phyloP scores from a whole-genome alignment of 2,797 vertebrate species.

The Poecilia picta region DNA sequence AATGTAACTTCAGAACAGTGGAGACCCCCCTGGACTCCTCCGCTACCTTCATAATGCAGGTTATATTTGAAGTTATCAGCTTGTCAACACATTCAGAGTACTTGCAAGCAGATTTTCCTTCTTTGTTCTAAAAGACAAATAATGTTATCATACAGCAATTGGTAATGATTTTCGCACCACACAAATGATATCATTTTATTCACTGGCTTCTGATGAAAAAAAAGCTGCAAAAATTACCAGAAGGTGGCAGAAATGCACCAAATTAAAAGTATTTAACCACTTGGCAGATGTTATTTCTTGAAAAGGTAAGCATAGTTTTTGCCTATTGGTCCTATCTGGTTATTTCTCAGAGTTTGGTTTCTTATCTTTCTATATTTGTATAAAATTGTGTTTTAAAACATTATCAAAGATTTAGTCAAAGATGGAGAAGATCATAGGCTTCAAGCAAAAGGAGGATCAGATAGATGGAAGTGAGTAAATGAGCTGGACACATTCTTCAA shows the following conservation, averaged over 20 bases:
- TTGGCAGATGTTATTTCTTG: neutral
- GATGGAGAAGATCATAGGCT: no score
- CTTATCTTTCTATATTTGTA: neutral
- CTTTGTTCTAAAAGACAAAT: neutral
- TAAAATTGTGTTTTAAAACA: neutral
- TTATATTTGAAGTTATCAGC: constrained; percentile 35
- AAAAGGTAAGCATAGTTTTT: neutral
- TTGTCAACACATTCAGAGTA: constrained; percentile 16
- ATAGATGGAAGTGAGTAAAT: no score
- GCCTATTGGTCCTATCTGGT: neutral
- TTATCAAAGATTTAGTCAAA: no score
- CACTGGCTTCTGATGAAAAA: neutral
- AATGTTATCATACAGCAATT: neutral
- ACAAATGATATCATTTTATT: neutral
- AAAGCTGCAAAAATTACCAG: neutral
- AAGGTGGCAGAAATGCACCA: neutral
- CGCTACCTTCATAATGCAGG: constrained; percentile 16
- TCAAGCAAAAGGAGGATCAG: no score
- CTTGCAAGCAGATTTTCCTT: neutral
- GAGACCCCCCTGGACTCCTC: constrained; percentile 15
- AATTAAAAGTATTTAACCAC: neutral
- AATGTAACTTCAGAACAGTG: constrained; percentile 24
- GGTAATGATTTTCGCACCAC: neutral
- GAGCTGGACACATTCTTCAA: no score
- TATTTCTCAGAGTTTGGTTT: neutral